A percentile compares a stretch with the other conserved stretches of the same genome.
phyloP scores from a whole-genome alignment of 2,888 invertebrate genomes.

The Aporophyla lueneburgensis region DNA sequence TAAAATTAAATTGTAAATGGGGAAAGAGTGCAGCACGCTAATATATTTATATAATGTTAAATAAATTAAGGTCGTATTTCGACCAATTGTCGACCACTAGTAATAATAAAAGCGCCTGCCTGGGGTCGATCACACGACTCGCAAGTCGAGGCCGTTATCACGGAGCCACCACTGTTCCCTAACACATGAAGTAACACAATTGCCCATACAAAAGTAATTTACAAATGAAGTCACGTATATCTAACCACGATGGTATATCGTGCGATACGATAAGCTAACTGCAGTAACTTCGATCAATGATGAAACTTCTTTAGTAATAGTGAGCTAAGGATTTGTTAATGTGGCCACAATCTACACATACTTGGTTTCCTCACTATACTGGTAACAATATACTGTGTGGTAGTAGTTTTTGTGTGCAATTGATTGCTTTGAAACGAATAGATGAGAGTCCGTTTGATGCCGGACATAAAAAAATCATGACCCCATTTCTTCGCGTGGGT shows the following conservation, averaged over 20 bases:
- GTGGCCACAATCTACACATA: conserved; percentile 22
- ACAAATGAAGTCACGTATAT: conserved; percentile 28
- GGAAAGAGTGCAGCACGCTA: too few relatives aligned
- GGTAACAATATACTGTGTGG: conserved; percentile 29
- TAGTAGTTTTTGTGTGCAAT: conserved; percentile 13
- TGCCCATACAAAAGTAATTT: background rate
- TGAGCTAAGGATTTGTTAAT: conserved; percentile 38
- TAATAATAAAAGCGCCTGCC: too few relatives aligned
- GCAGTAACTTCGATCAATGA: conserved; percentile 32
- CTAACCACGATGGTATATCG: conserved; percentile 18
- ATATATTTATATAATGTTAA: too few relatives aligned
- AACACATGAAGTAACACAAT: background rate
- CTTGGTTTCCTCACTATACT: conserved; percentile 42
- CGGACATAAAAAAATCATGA: too few relatives aligned
- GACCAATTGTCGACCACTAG: too few relatives aligned
- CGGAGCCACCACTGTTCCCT: background rate
- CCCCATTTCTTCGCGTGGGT: too few relatives aligned
- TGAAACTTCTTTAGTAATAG: conserved; percentile 49
- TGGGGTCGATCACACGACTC: background rate
- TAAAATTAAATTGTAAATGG: too few relatives aligned
- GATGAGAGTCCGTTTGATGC: too few relatives aligned
- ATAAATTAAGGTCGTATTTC: too few relatives aligned
- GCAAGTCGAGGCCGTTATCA: background rate
- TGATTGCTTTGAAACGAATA: background rate
- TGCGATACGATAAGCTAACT: conserved; percentile 30